Percentiles rank a stretch among this genome's conserved stretches.
Conservation (phyloP, 2,888 invertebrate species). For the Psylliodes chrysocephalus region DNA sequence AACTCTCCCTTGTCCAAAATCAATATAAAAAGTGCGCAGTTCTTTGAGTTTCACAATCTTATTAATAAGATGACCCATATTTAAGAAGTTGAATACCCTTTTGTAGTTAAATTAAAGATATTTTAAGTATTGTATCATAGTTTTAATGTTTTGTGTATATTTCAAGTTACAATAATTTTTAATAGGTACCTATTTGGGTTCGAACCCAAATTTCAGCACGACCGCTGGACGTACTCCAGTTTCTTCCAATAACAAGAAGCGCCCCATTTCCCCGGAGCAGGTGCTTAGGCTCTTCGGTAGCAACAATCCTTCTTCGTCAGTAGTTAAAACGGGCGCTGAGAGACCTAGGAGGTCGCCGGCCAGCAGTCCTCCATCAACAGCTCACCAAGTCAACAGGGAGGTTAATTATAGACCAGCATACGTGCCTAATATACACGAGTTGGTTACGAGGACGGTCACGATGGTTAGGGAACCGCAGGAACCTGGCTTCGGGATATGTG, state of each 20-base stretch:
- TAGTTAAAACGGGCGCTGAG: constrained; percentile 51
- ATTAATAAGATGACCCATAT: not conserved
- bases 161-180: too few species aligned
- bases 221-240: constrained; percentile 51
- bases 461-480: constrained; percentile 86
- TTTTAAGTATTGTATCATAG: too few species aligned
- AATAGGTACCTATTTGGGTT: constrained; percentile 76
- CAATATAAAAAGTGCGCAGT: too few species aligned
- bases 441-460: constrained; percentile 84
- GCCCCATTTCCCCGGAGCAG: constrained; percentile 88
- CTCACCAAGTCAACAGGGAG: constrained; percentile 60
- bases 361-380: constrained; percentile 73
- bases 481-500: constrained; percentile 91
- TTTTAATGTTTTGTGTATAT: too few species aligned
- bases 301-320: constrained; percentile 45
- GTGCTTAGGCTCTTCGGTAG: constrained; percentile 61
- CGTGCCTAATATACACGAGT: constrained; percentile 77
- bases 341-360: constrained; percentile 70
- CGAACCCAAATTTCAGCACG: constrained; percentile 69
- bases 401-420: constrained; percentile 62
- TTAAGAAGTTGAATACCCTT: too few species aligned
- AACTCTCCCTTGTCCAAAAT: too few species aligned
- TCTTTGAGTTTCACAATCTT: too few species aligned
- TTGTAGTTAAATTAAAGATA: too few species aligned
- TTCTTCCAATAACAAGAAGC: constrained; percentile 73